Evolutionary conservation across 2,113 vertebrate species (phyloP).

Genomic region (Carassius carassius): DNA sequence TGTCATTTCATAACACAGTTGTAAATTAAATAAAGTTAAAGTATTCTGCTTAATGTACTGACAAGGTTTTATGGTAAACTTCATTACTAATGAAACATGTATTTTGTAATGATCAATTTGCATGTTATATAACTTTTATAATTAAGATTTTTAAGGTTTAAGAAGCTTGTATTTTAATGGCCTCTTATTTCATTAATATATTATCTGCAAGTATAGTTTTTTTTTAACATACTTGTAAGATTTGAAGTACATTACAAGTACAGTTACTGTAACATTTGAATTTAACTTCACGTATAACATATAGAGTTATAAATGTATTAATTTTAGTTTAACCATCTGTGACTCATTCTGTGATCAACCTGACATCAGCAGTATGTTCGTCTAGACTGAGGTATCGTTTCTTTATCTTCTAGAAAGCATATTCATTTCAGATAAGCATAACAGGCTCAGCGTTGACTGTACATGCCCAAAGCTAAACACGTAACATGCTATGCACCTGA

Average conservation of each 20-base stretch:
- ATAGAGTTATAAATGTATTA: background rate
- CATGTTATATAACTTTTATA: background rate
- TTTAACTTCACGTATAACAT: background rate
- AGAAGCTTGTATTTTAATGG: background rate
- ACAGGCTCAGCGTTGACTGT: background rate
- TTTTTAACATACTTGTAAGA: background rate
- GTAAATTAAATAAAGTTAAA: background rate
- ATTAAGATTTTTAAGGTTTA: too few relatives aligned
- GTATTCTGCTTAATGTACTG: background rate
- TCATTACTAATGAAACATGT: background rate
- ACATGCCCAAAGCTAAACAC: background rate
- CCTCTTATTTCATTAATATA: background rate
- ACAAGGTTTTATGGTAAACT: background rate
- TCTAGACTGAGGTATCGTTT: background rate
- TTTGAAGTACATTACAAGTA: background rate
- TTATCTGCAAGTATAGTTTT: background rate
- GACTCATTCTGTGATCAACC: background rate
- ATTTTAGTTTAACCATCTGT: background rate
- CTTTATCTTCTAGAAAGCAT: background rate
- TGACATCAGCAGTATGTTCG: conserved; percentile 10
- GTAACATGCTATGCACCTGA: background rate
- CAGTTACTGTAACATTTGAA: too few relatives aligned
- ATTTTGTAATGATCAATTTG: background rate
- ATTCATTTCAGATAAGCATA: background rate
- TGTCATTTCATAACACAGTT: background rate